A percentile compares a stretch with the other conserved stretches of the same genome.
Evolutionary conservation across 2,888 invertebrate genomes (phyloP).

Genomic region (Troides oblongomaculatus): DNA sequence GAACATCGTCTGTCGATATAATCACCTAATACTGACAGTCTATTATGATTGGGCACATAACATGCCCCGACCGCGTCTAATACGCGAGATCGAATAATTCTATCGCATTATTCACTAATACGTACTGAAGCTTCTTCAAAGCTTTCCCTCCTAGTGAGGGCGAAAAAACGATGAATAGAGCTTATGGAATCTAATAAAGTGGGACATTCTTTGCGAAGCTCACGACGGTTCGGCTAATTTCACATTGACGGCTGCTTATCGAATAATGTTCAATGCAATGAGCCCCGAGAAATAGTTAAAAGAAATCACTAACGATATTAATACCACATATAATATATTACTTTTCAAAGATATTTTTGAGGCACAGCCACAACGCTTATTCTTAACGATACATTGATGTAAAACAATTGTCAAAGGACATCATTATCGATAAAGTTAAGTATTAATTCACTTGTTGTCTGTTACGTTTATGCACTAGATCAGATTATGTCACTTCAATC

Average conservation of each 20-base stretch:
- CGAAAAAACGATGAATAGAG: slow-evolving; percentile 73
- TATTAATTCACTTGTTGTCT: too few species aligned
- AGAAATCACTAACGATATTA: neutral
- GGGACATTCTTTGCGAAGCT: slow-evolving; percentile 64
- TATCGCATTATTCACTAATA: slow-evolving; percentile 75
- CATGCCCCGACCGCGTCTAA: slow-evolving; percentile 56
- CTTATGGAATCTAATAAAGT: slow-evolving; percentile 78
- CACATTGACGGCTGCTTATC: slow-evolving; percentile 34
- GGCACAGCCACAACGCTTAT: neutral
- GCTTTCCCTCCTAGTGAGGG: slow-evolving; percentile 58
- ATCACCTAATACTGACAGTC: slow-evolving; percentile 65
- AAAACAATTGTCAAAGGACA: too few species aligned
- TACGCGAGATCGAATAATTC: slow-evolving; percentile 68
- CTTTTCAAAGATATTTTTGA: neutral
- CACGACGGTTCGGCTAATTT: slow-evolving; percentile 59
- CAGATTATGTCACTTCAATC: too few species aligned
- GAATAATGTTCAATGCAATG: slow-evolving; percentile 32
- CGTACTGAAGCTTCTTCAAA: slow-evolving; percentile 63
- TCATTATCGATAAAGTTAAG: too few species aligned
- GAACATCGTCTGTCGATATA: slow-evolving; percentile 46
- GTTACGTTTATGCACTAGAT: too few species aligned
- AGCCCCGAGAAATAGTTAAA: neutral
- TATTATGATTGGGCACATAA: slow-evolving; percentile 72
- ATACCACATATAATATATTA: neutral
- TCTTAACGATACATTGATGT: too few species aligned